Evolutionary conservation across 1,140 invertebrate genomes (phyloP).

Genomic region (Drosophila repletoides): DNA sequence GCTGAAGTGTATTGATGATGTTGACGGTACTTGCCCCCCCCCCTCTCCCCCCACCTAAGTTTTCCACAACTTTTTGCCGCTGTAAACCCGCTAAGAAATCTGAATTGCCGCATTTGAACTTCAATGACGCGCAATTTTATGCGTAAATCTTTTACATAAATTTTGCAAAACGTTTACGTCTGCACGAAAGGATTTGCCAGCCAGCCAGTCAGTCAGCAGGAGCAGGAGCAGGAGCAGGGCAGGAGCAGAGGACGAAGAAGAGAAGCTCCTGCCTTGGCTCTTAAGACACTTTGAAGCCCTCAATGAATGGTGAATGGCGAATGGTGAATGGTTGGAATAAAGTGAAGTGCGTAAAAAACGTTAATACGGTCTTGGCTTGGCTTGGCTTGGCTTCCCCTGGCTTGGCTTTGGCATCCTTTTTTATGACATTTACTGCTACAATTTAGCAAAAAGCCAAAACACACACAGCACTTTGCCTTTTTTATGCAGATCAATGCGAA

Average conservation of each 20-base stretch:
- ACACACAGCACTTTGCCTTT: constrained; percentile 11
- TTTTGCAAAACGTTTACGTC: constrained; percentile 68
- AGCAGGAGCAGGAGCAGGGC: too few species aligned
- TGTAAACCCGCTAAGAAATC: too few species aligned
- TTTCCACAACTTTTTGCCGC: too few species aligned
- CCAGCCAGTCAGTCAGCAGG: too few species aligned
- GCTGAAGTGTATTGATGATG: constrained; percentile 73
- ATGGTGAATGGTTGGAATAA: too few species aligned
- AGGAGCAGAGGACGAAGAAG: constrained; percentile 8
- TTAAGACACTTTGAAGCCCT: constrained; percentile 49
- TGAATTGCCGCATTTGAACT: constrained; percentile 73
- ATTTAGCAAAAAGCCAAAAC: constrained; percentile 46
- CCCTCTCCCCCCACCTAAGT: background rate
- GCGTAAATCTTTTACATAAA: constrained; percentile 80
- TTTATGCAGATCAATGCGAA: constrained; percentile 62
- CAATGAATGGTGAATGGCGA: constrained; percentile 27
- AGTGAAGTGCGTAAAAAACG: constrained; percentile 63
- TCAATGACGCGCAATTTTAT: constrained; percentile 80
- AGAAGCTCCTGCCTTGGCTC: constrained; percentile 15
- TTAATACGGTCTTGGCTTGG: too few species aligned
- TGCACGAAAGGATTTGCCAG: constrained; percentile 69
- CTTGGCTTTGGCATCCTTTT: constrained; percentile 48
- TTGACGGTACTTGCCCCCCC: constrained; percentile 13
- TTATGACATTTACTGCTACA: constrained; percentile 74
- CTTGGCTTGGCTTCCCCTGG: too few species aligned